Evolutionary conservation across 2,888 invertebrate species (phyloP).

Genomic region (Pandemis corylana): DNA sequence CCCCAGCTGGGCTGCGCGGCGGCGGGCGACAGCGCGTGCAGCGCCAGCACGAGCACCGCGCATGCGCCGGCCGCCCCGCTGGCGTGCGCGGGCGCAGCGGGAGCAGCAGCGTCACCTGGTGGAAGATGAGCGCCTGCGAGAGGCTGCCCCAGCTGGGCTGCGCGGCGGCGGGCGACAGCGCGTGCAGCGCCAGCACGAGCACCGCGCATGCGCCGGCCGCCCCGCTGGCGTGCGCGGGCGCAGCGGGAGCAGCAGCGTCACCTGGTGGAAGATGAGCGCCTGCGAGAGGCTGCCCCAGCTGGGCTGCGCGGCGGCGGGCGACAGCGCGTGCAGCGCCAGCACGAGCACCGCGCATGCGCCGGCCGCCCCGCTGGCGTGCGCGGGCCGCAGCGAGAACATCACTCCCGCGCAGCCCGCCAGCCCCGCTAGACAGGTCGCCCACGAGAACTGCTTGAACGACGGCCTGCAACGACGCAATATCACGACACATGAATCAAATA

Average conservation of each 20-base stretch:
- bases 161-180: constrained; percentile 94
- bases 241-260: constrained; percentile 88
- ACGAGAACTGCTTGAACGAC: constrained; percentile 97
- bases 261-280: constrained; percentile 99
- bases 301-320: constrained; percentile 91
- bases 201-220: constrained; percentile 94
- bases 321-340: constrained; percentile 94
- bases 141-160: constrained; percentile 97
- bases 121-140: constrained; percentile 99
- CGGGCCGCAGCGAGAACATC: constrained; percentile 97
- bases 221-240: constrained; percentile 86
- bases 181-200: constrained; percentile 94
- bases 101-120: constrained; percentile 92
- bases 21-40: constrained; percentile 96
- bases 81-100: constrained; percentile 70
- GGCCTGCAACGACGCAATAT: constrained; percentile 86
- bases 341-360: constrained; percentile 94
- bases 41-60: constrained; percentile 92
- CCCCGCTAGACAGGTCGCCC: constrained; percentile 96
- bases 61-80: constrained; percentile 94
- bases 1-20: constrained; percentile 95
- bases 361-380: constrained; percentile 95
- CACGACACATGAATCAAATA: no score
- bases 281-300: constrained; percentile 99
- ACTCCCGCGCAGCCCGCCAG: constrained; percentile 93